Base-by-base conservation (phyloP, 2,888 invertebrate genomes). In the Hydriomena furcata region DNA sequence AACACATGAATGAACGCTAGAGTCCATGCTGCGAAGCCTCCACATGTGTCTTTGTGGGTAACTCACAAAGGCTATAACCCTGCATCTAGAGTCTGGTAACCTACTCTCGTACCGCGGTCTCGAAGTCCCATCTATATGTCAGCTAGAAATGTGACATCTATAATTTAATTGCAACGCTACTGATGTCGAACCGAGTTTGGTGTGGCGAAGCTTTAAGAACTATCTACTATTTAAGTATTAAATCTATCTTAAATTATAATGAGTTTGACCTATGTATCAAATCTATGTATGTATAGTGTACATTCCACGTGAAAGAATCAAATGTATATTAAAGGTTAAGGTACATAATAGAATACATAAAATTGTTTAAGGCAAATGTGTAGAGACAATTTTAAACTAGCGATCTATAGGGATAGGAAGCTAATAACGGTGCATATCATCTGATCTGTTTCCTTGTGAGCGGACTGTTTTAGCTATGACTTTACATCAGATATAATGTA, bases 191-290 rank as follows among this genome's bases (percentile, higher is more conserved):
- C 21, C 13, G 31, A 21, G 28, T 45, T 45, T 37, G 23, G 40
- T 41, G 45, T 36, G 40, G 25, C 35, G 12, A 66, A 66, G 65
- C 52, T 56, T 58, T 60, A 68, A 69, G 60, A 66, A 65, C 61
- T n/a, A n/a, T n/a, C n/a, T 71, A 67, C 64, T 70, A 66, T 66
- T 60, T 66, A 73, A 75, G 71, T 67, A 68, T 70, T 73, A 69
- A 68, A 67, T 68, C 58, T 66, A 68, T 71, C 63, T 55, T 72
- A 60, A 63, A 67, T 62, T 67, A 64, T 60, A 65, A 52, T 72
- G 66, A 67, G 65, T 73, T 73, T 73, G 66, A 73, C 71, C 36
- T 42, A 71, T 68, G 60, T 57, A 58, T 59, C 44, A 52, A 58
- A 54, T 57, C 47, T 51, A 55, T 54, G 32, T 60, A 58, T 59